A percentile compares a stretch with the other conserved stretches of the same genome.
These are phyloP conservation scores for Torymus auratus DNA, from an alignment of 2,888 invertebrate species.

Conservation along the genomic window DNA sequence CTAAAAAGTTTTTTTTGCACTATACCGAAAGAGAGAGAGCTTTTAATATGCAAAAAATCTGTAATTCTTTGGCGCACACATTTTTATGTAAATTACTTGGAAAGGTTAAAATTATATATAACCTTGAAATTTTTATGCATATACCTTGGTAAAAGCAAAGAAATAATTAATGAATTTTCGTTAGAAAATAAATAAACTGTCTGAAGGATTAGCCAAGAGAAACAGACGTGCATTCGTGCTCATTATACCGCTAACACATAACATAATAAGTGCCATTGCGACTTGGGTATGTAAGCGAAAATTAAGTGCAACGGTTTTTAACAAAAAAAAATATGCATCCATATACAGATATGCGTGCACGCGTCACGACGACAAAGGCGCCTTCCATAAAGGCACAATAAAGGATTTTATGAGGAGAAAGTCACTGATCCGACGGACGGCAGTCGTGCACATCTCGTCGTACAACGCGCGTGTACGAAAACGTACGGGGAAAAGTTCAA, in stretches of 20 bases:
- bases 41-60: too few relatives aligned
- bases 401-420: conserved; percentile 49
- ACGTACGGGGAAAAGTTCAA: not conserved
- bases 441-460: not conserved
- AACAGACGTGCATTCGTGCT: not conserved
- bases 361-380: conserved; percentile 17
- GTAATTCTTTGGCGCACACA: too few relatives aligned
- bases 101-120: too few relatives aligned
- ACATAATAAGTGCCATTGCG: conserved; percentile 2
- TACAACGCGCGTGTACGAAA: not conserved
- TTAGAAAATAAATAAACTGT: conserved; percentile 16
- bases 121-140: too few relatives aligned
- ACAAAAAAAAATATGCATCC: not conserved
- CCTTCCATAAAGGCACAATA: conserved; percentile 27
- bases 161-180: conserved; percentile 11
- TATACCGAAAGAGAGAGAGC: too few relatives aligned
- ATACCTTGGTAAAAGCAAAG: not conserved
- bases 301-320: not conserved
- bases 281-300: conserved; percentile 19
- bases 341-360: conserved; percentile 12
- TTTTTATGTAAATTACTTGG: too few relatives aligned
- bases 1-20: too few relatives aligned
- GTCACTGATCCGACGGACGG: not conserved
- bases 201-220: too few relatives aligned
- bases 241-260: conserved; percentile 9